A percentile compares a stretch with the other conserved stretches of the same genome.
Evolutionary conservation across 2,113 vertebrate species (phyloP).

Genomic region (Oncorhynchus keta): DNA sequence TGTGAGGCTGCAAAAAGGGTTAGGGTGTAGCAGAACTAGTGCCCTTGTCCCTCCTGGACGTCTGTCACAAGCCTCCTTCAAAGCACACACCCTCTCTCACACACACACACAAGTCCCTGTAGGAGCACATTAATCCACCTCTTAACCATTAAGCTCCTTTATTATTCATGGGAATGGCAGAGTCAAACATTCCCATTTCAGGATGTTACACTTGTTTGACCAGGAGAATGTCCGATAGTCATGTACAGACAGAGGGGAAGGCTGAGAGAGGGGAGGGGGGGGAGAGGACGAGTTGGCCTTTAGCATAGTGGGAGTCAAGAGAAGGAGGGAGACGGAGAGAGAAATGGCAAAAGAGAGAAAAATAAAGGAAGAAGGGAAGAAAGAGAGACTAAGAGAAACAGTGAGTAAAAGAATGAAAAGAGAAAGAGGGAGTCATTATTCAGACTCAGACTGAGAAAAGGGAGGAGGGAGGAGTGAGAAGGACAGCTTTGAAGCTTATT

Average conservation of each 20-base stretch:
- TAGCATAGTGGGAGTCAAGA: background rate
- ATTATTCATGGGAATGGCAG: constrained; percentile 67
- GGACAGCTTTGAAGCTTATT: constrained; percentile 26
- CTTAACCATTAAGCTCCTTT: constrained; percentile 60
- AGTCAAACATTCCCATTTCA: constrained; percentile 72
- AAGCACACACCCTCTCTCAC: constrained; percentile 11
- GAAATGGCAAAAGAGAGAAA: no score
- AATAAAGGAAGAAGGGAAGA: background rate
- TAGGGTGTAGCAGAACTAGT: constrained; percentile 48
- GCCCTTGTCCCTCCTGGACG: constrained; percentile 34
- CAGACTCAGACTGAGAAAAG: background rate
- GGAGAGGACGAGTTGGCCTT: background rate
- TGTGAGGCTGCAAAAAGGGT: constrained; percentile 74
- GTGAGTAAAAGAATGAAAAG: background rate
- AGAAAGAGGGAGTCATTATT: background rate
- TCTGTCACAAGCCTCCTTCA: constrained; percentile 54
- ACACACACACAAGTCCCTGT: constrained; percentile 41
- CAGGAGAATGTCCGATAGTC: constrained; percentile 56
- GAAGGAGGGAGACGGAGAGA: background rate
- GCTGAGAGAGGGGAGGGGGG: constrained; percentile 24
- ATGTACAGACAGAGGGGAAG: constrained; percentile 52
- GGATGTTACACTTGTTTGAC: constrained; percentile 74
- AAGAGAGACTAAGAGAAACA: constrained; percentile 1
- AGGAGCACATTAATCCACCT: constrained; percentile 53
- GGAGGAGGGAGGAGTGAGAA: background rate